Conservation (phyloP, 2,113 vertebrate species). For the Speoplatyrhinus poulsoni region DNA sequence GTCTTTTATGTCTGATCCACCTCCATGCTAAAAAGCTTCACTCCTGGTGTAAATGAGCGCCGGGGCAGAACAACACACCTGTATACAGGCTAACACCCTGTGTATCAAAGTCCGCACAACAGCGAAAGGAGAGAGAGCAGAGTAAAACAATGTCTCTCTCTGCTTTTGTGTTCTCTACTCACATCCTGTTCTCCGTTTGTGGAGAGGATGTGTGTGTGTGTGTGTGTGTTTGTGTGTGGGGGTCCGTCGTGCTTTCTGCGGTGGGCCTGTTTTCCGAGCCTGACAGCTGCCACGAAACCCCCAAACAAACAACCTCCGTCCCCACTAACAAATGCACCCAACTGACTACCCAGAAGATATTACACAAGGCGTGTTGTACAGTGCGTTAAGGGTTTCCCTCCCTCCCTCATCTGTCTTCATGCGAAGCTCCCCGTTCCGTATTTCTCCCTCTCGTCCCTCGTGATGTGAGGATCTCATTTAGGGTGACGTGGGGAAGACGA, state of each 20-base stretch:
- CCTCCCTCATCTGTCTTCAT: slow-evolving; percentile 13
- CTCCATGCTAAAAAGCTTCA: slow-evolving; percentile 40
- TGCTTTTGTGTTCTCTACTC: slow-evolving; percentile 35
- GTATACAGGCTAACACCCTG: slow-evolving; percentile 3
- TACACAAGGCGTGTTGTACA: slow-evolving; percentile 48
- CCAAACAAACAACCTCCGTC: slow-evolving; percentile 35
- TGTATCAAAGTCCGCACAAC: slow-evolving; percentile 11
- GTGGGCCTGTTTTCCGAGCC: slow-evolving; percentile 25
- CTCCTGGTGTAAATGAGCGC: slow-evolving; percentile 4
- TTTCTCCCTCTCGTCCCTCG: not conserved
- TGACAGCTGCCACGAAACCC: slow-evolving; percentile 64
- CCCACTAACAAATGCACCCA: slow-evolving; percentile 54
- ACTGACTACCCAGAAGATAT: slow-evolving; percentile 50
- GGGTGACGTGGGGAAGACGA: slow-evolving; percentile 53
- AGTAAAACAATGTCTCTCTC: slow-evolving; percentile 32
- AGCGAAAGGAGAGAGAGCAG: slow-evolving; percentile 15
- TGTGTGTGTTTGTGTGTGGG: slow-evolving; percentile 47
- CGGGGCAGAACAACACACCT: not conserved
- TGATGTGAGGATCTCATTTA: slow-evolving; percentile 59
- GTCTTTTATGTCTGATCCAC: slow-evolving; percentile 41
- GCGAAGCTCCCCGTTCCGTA: too few species aligned
- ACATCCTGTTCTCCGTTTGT: slow-evolving; percentile 29
- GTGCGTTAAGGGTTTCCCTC: slow-evolving; percentile 25
- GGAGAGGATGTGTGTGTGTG: slow-evolving; percentile 53
- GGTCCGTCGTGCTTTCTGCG: slow-evolving; percentile 24